These are phyloP conservation scores for Mystacides longicornis DNA, from an alignment of 2,888 invertebrate species.

Conservation along the genomic window DNA sequence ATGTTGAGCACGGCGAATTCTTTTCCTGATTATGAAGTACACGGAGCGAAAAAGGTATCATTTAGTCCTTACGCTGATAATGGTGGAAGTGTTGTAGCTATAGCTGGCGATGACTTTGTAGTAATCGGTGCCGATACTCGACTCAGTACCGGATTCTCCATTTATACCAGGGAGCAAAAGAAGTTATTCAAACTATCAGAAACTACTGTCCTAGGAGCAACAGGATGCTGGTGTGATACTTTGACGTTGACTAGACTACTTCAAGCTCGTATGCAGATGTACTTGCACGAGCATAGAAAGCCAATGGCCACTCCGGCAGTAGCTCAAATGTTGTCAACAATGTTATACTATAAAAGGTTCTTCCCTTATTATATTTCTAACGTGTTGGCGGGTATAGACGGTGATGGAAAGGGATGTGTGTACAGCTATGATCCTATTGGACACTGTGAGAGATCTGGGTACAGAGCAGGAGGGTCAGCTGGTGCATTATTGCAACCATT, in stretches of 20 bases:
- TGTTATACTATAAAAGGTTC: conserved; percentile 93
- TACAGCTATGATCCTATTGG: conserved; percentile 98
- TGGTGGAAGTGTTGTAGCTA: conserved; percentile 85
- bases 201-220: conserved; percentile 83
- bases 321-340: conserved; percentile 92
- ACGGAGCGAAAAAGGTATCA: conserved; percentile 43
- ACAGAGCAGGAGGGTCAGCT: conserved; percentile 86
- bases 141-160: conserved; percentile 83
- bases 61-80: conserved; percentile 50
- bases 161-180: conserved; percentile 81
- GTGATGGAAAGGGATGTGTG: conserved; percentile 88
- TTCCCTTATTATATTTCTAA: conserved; percentile 98
- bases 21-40: conserved; percentile 31
- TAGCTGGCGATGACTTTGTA: conserved; percentile 92
- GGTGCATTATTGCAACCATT: conserved; percentile 87
- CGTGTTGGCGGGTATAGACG: conserved; percentile 88
- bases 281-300: conserved; percentile 89
- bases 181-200: conserved; percentile 79
- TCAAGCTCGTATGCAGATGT: conserved; percentile 87
- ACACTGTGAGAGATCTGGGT: conserved; percentile 79
- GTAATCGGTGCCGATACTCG: conserved; percentile 95
- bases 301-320: conserved; percentile 86
- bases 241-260: conserved; percentile 80
- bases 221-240: conserved; percentile 98
- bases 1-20: conserved; percentile 15